A percentile compares a stretch with the other conserved stretches of the same genome.
These are phyloP conservation scores for Caenorhabditis sp. DNA, from an alignment of 2,888 invertebrate genomes.

Conservation along the genomic window DNA sequence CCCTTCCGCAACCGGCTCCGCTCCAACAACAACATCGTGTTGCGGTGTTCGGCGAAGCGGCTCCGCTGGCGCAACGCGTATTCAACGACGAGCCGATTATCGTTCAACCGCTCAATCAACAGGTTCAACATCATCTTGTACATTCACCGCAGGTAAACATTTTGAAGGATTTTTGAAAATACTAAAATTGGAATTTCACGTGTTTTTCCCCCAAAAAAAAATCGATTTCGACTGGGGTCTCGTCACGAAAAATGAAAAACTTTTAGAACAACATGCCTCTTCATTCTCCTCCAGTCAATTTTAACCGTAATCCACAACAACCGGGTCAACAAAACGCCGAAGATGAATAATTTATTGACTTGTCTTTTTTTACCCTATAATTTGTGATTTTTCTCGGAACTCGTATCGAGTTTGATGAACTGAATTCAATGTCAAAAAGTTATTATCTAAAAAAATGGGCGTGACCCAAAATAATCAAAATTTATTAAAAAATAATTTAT, in stretches of 20 bases:
- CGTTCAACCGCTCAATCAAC: conserved; percentile 10
- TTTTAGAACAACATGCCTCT: conserved; percentile 52
- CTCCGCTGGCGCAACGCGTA: conserved; percentile 16
- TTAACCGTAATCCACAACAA: conserved; percentile 26
- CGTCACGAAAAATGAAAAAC: neutral
- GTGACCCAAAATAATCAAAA: too few relatives aligned
- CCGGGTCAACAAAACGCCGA: neutral
- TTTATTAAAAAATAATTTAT: too few relatives aligned
- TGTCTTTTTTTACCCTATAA: neutral
- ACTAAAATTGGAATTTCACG: too few relatives aligned
- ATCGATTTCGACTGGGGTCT: too few relatives aligned
- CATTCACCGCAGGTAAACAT: conserved; percentile 25
- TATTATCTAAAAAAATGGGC: too few relatives aligned
- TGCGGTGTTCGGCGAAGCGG: conserved; percentile 37
- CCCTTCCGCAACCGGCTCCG: conserved; percentile 72
- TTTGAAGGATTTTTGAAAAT: neutral
- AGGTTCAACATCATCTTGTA: conserved; percentile 16
- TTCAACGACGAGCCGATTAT: conserved; percentile 13
- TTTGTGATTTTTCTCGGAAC: neutral
- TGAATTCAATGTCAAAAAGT: too few relatives aligned
- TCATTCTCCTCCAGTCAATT: conserved; percentile 58
- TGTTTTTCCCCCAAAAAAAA: neutral
- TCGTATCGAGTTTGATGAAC: neutral
- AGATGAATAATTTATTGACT: neutral
- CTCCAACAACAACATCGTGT: conserved; percentile 41